phyloP scores from a whole-genome alignment of 2,113 vertebrate genomes.

The Siniperca knerii region DNA sequence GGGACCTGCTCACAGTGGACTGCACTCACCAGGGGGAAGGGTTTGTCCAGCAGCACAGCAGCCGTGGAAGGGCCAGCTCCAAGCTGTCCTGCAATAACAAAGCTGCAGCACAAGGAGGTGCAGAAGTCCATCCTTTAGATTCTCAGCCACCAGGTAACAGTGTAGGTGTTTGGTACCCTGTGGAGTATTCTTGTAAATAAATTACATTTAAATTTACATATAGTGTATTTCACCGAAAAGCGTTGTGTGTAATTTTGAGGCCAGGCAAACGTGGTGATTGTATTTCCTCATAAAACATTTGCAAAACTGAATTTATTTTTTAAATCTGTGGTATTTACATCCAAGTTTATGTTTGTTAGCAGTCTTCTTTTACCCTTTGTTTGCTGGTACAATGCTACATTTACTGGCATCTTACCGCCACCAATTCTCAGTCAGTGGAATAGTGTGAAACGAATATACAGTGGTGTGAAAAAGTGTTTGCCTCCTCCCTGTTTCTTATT shows the following conservation, averaged over 20 bases:
- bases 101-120: slow-evolving; percentile 81
- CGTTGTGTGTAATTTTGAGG: too few relatives aligned
- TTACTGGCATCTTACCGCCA: background rate
- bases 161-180: background rate
- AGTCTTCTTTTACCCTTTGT: background rate
- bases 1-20: slow-evolving; percentile 89
- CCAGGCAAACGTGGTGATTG: too few relatives aligned
- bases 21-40: slow-evolving; percentile 86
- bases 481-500: too few relatives aligned
- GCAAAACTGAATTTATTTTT: too few relatives aligned
- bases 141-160: slow-evolving; percentile 70
- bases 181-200: background rate
- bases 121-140: slow-evolving; percentile 70
- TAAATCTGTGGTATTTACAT: background rate
- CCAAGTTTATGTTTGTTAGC: background rate
- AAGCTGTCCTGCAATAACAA: slow-evolving; percentile 84
- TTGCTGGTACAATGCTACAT: background rate
- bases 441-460: background rate
- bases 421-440: background rate
- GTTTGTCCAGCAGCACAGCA: slow-evolving; percentile 84
- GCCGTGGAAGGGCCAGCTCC: slow-evolving; percentile 84
- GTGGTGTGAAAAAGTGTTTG: too few relatives aligned
- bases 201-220: background rate
- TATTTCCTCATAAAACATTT: too few relatives aligned
- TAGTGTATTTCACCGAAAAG: background rate